Conservation (phyloP, 2,797 vertebrate genomes). For the Salarias fasciatus region DNA sequence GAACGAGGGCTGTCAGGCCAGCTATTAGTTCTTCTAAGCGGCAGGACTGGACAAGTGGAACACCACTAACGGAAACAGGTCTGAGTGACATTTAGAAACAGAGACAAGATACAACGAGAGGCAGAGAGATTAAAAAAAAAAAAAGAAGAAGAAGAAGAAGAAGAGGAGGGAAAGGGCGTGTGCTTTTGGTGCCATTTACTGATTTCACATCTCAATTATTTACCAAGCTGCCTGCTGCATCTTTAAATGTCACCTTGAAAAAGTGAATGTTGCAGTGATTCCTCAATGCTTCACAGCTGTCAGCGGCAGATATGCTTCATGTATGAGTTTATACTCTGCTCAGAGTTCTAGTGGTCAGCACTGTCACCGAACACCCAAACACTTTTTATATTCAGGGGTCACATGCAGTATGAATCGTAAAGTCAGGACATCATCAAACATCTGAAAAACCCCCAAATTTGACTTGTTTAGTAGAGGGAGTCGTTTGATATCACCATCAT, state of each 20-base stretch:
- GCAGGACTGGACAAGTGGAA: conserved; percentile 48
- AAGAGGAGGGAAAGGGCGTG: neutral
- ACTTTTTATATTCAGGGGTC: no score
- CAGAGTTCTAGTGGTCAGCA: no score
- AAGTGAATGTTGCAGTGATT: neutral
- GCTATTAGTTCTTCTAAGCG: conserved; percentile 59
- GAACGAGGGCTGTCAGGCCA: conserved; percentile 58
- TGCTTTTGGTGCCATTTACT: conserved; percentile 1
- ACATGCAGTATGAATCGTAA: no score
- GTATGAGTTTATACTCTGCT: no score
- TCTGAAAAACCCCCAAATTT: no score
- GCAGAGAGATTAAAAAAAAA: neutral
- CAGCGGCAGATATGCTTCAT: conserved; percentile 5
- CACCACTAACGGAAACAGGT: conserved; percentile 22
- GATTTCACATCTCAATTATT: conserved; percentile 36
- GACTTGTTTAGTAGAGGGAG: no score
- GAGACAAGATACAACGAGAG: neutral
- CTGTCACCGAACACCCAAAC: no score
- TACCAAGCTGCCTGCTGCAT: conserved; percentile 7
- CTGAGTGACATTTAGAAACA: conserved; percentile 53
- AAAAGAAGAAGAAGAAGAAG: conserved; percentile 12
- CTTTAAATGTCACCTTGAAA: conserved; percentile 31
- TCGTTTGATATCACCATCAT: no score
- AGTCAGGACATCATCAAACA: no score
- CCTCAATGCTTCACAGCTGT: neutral